Conservation (phyloP, 2,797 vertebrate genomes). For the Syngnathus acus region DNA sequence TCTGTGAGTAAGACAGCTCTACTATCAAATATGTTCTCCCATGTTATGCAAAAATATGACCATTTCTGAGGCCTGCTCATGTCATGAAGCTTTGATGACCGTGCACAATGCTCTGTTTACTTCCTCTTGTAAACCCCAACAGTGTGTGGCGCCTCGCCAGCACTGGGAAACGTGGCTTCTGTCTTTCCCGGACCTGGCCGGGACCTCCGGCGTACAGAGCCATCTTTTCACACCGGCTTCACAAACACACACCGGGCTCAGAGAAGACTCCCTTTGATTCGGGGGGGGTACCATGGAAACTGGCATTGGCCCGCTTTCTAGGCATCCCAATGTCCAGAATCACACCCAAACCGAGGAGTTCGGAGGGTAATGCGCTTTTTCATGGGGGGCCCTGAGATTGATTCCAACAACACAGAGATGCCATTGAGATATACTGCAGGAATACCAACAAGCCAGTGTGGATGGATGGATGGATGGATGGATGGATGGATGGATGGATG, state of each 20-base stretch:
- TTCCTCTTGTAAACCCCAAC: constrained; percentile 23
- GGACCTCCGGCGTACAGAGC: constrained; percentile 49
- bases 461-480: constrained; percentile 19
- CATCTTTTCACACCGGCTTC: constrained; percentile 56
- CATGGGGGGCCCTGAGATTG: constrained; percentile 46
- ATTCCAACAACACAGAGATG: constrained; percentile 57
- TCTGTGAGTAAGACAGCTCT: not conserved
- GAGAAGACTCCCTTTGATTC: constrained; percentile 51
- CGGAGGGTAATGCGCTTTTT: constrained; percentile 28
- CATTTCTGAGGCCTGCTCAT: not conserved
- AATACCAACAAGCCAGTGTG: constrained; percentile 52
- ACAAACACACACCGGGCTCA: constrained; percentile 44
- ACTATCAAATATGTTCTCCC: too few relatives aligned
- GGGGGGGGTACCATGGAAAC: constrained; percentile 55
- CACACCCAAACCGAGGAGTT: constrained; percentile 45
- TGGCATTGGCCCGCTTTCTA: constrained; percentile 52
- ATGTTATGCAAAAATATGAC: too few relatives aligned
- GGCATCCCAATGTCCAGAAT: constrained; percentile 54
- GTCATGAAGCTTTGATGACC: too few relatives aligned
- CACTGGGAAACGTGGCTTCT: constrained; percentile 37
- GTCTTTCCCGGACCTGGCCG: constrained; percentile 22
- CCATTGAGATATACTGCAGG: constrained; percentile 23
- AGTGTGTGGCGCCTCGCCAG: constrained; percentile 31
- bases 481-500: too few relatives aligned
- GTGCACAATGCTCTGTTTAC: constrained; percentile 22